Percentiles rank a stretch among this genome's conserved stretches.
Evolutionary conservation across 2,888 invertebrate genomes (phyloP).

Genomic region (Sisyra nigra): DNA sequence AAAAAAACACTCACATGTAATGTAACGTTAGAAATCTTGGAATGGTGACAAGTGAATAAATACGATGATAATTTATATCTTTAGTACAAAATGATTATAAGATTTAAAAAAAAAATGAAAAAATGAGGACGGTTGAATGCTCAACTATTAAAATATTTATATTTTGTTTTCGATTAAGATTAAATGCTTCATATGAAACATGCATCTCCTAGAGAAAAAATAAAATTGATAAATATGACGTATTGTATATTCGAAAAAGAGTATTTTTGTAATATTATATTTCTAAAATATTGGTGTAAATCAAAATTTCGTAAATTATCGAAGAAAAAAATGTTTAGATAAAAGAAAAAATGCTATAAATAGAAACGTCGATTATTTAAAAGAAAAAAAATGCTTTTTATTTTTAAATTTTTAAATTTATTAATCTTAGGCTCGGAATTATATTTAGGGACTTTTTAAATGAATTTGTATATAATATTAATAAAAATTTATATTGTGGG

Average conservation of each 20-base stretch:
- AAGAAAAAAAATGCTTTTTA: conserved; percentile 1
- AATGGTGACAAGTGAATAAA: conserved; percentile 8
- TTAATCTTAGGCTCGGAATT: conserved; percentile 42
- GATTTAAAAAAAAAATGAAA: conserved; percentile 5
- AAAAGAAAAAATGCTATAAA: conserved; percentile 3
- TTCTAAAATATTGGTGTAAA: conserved; percentile 28
- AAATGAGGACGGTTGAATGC: conserved; percentile 5
- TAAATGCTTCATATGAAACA: conserved; percentile 4
- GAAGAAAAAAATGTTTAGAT: conserved; percentile 7
- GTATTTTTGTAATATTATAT: conserved; percentile 10
- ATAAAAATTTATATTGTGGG: conserved; percentile 5
- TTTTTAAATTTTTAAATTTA: conserved; percentile 5
- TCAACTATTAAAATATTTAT: conserved; percentile 4
- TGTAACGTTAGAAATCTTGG: conserved; percentile 9
- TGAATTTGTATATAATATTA: conserved; percentile 43
- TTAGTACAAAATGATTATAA: conserved; percentile 10
- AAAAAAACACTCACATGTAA: conserved; percentile 4
- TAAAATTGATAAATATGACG: conserved; percentile 5
- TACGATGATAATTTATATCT: conserved; percentile 9
- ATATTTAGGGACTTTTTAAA: conserved; percentile 45
- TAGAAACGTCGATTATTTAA: conserved; percentile 1
- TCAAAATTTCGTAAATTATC: conserved; percentile 29
- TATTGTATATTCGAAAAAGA: conserved; percentile 9
- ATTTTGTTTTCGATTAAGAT: conserved; percentile 1
- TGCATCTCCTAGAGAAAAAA: background rate